These are phyloP conservation scores for Chelidonichthys spinosus DNA, from an alignment of 2,797 vertebrate species.

Conservation along the genomic window DNA sequence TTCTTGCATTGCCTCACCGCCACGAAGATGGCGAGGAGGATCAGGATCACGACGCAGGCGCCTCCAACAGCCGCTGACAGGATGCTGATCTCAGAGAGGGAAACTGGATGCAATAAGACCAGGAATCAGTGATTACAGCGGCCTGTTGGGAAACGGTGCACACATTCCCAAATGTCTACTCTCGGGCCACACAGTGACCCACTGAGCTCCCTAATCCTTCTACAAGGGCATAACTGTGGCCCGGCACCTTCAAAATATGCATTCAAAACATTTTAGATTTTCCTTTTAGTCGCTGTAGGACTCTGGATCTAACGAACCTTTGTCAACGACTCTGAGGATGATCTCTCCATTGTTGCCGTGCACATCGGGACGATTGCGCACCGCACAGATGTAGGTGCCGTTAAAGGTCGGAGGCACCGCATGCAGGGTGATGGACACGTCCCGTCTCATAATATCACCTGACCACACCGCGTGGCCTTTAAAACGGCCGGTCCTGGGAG, in stretches of 20 bases:
- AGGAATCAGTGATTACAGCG: not conserved
- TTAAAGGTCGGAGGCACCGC: slow-evolving; percentile 89
- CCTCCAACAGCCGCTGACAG: slow-evolving; percentile 87
- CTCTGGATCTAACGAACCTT: slow-evolving; percentile 63
- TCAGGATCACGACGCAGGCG: slow-evolving; percentile 83
- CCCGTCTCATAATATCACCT: slow-evolving; percentile 83
- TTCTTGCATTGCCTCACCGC: slow-evolving; percentile 75
- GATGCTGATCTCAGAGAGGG: slow-evolving; percentile 88
- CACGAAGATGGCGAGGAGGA: slow-evolving; percentile 82
- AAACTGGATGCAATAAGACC: slow-evolving; percentile 32
- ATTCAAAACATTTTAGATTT: not conserved
- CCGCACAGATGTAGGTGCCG: slow-evolving; percentile 92
- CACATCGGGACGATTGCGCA: slow-evolving; percentile 90
- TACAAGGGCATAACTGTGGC: not conserved
- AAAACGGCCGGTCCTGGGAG: slow-evolving; percentile 79
- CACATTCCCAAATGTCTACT: not conserved
- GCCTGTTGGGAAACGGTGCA: not conserved
- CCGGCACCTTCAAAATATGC: not conserved
- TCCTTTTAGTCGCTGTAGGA: not conserved
- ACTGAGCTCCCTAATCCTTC: no score
- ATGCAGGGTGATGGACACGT: slow-evolving; percentile 89
- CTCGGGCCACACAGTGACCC: not conserved
- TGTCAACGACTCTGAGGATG: slow-evolving; percentile 84
- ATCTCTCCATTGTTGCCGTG: slow-evolving; percentile 87
- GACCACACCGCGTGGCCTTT: slow-evolving; percentile 88